Percentiles rank a stretch among this genome's conserved stretches.
These are phyloP conservation scores for Merops nubicus DNA, from an alignment of 2,113 vertebrate genomes.

Conservation along the genomic window DNA sequence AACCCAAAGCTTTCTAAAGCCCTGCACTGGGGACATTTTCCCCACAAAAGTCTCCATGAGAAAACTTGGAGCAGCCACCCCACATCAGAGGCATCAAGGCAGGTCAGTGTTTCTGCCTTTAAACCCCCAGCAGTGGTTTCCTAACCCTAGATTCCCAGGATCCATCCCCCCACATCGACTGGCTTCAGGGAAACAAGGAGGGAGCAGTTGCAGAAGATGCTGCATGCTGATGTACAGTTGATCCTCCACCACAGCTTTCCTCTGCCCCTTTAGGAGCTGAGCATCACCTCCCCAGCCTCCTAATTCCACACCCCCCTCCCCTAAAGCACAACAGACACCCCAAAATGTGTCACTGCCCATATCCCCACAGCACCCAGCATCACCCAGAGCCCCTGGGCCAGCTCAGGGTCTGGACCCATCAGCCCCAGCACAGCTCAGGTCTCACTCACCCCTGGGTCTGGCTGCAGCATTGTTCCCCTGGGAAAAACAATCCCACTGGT, in stretches of 20 bases:
- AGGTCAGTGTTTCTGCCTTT: neutral
- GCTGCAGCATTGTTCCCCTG: accelerated
- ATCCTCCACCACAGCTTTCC: neutral
- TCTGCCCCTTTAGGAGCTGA: neutral
- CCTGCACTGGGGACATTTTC: accelerated
- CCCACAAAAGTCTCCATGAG: accelerated
- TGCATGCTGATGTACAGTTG: accelerated
- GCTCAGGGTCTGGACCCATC: accelerated
- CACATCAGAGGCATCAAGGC: accelerated
- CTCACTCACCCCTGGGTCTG: accelerated
- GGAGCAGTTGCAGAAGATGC: neutral
- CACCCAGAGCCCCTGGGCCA: neutral
- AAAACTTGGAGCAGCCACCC: neutral
- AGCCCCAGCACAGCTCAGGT: neutral
- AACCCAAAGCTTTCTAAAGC: too few relatives aligned
- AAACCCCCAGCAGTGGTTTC: accelerated
- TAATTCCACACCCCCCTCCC: accelerated
- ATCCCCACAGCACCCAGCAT: neutral
- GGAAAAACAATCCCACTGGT: neutral
- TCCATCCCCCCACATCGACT: neutral
- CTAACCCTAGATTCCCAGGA: neutral
- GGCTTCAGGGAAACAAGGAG: neutral
- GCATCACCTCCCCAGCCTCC: neutral
- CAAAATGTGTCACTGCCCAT: accelerated
- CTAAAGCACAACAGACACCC: neutral